Conservation (phyloP, 2,797 vertebrate species). For the Pelochelys cantorii region DNA sequence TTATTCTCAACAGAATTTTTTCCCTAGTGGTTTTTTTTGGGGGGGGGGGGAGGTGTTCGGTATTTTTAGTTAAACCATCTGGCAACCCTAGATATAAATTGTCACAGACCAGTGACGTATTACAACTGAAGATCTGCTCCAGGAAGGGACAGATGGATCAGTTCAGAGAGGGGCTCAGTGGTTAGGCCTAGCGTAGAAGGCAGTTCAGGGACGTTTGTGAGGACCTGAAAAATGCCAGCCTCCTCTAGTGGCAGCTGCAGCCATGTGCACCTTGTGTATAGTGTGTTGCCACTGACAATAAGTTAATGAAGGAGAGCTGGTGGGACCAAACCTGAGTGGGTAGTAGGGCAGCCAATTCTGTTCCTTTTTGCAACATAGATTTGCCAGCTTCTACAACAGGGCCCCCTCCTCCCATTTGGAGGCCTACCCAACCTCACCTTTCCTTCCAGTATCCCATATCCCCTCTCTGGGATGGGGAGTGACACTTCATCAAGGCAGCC, state of each 20-base stretch:
- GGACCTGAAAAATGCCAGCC: neutral
- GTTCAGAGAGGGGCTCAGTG: neutral
- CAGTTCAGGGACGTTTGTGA: neutral
- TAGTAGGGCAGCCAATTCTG: neutral
- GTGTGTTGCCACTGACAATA: neutral
- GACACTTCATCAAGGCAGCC: neutral
- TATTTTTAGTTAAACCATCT: too few species aligned
- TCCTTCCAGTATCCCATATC: neutral
- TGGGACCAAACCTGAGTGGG: neutral
- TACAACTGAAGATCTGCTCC: constrained; percentile 9
- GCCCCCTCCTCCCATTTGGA: neutral
- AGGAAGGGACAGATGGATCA: neutral
- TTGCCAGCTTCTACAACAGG: neutral
- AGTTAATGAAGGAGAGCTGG: neutral
- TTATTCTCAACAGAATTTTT: too few species aligned
- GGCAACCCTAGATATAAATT: neutral
- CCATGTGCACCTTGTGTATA: neutral
- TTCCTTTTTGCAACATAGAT: neutral
- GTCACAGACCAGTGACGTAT: neutral
- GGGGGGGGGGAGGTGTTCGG: too few species aligned
- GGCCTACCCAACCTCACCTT: neutral
- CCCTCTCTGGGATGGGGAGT: neutral
- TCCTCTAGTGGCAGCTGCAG: neutral
- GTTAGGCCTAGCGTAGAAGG: neutral
- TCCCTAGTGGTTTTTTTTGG: too few species aligned